Percentiles rank a stretch among this genome's conserved stretches.
phyloP scores from a whole-genome alignment of 2,113 vertebrate species.

The Rhipidura dahli region DNA sequence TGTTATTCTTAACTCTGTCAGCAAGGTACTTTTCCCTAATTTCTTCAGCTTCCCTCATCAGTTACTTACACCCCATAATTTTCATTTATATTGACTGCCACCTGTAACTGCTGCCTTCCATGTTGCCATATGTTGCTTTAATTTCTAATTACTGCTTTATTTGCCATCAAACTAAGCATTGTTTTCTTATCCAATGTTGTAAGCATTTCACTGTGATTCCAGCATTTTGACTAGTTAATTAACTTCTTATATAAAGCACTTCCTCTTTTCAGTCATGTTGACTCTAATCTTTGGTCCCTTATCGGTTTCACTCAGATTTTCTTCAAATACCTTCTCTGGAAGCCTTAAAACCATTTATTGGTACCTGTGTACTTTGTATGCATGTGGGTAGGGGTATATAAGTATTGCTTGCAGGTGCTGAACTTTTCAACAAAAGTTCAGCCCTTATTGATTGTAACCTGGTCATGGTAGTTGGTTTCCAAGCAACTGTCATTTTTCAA shows the following conservation, averaged over 20 bases:
- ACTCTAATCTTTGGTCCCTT: background rate
- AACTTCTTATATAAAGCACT: background rate
- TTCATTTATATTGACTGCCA: background rate
- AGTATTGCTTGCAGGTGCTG: background rate
- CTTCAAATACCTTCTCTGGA: background rate
- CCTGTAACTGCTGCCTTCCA: constrained; percentile 4
- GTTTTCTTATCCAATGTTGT: background rate
- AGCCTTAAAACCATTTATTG: background rate
- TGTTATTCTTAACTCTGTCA: background rate
- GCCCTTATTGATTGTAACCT: background rate
- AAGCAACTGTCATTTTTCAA: constrained; percentile 6
- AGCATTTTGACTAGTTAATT: background rate
- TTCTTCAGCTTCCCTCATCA: background rate
- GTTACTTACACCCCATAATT: background rate
- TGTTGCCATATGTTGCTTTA: constrained; percentile 17
- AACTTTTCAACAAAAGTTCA: background rate
- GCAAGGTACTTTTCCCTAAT: background rate
- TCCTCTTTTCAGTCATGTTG: background rate
- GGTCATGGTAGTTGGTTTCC: background rate
- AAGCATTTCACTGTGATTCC: background rate
- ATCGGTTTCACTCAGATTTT: background rate
- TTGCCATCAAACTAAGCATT: background rate
- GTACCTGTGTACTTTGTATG: background rate
- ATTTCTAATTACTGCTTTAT: constrained; percentile 26
- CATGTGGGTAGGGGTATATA: accelerated